Conservation (phyloP, 2,797 vertebrate species). For the Ctenopoma multispine region DNA sequence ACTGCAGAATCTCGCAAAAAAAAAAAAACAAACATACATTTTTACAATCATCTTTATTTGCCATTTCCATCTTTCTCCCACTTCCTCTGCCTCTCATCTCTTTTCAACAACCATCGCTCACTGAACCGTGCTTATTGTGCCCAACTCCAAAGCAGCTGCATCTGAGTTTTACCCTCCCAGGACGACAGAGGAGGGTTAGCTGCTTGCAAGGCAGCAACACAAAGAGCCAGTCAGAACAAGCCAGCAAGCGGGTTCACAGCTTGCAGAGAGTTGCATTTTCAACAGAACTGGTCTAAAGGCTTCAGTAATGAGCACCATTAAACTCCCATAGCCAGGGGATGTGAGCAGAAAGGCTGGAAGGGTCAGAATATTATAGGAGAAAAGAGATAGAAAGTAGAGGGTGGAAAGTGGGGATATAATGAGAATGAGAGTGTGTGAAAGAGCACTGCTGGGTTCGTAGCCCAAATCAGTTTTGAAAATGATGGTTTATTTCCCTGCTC, state of each 20-base stretch:
- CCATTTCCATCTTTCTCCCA: slow-evolving; percentile 10
- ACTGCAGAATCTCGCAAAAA: slow-evolving; percentile 10
- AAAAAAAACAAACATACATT: slow-evolving; percentile 13
- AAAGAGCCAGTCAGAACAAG: slow-evolving; percentile 55
- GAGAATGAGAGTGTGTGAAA: slow-evolving; percentile 61
- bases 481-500: slow-evolving; percentile 54
- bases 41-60: slow-evolving; percentile 19
- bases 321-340: slow-evolving; percentile 49
- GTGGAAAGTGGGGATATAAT: slow-evolving; percentile 47
- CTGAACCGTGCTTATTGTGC: slow-evolving; percentile 40
- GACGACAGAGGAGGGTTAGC: slow-evolving; percentile 33
- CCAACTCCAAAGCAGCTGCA: slow-evolving; percentile 46
- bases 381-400: slow-evolving; percentile 39
- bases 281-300: slow-evolving; percentile 62
- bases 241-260: slow-evolving; percentile 60
- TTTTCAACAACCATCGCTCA: slow-evolving; percentile 33
- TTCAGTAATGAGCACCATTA: slow-evolving; percentile 68
- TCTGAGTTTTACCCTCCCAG: slow-evolving; percentile 47
- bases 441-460: slow-evolving; percentile 57
- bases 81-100: slow-evolving; percentile 9
- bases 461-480: slow-evolving; percentile 56
- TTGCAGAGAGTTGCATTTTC: slow-evolving; percentile 47
- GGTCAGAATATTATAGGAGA: slow-evolving; percentile 43
- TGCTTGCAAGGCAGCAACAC: slow-evolving; percentile 55
- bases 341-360: slow-evolving; percentile 48